Base-by-base conservation (phyloP, 2,888 invertebrate species). In the Tetranychus piercei region DNA sequence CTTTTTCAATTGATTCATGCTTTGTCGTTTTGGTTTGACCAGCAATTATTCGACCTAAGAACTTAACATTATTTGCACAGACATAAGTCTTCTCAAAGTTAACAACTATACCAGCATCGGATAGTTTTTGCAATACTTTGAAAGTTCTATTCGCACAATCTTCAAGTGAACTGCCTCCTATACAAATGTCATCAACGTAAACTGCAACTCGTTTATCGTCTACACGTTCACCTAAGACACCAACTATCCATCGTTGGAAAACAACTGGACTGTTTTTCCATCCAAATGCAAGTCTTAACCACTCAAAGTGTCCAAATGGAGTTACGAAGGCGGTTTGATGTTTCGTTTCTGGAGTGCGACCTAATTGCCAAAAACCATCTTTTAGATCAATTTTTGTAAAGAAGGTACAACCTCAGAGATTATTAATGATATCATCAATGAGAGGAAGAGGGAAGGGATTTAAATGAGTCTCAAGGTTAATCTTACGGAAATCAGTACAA, bases 221-320 rank as follows among this genome's bases (percentile, higher is more conserved):
- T 22, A 8, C 3, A 44, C 1, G 20, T 1, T 8, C 7, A 3
- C 1, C 55, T 20, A 73, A 5, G 15, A 73, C 45, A 6, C 20
- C 67, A n/a, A 9, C 9, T 20, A 67, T 67, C 6, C 20, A 9
- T n/a, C 73, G 9, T 55, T 73, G 73, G 73, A 73, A 73, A 3
- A 55, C 2, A 55, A 55, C n/a, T 55, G 45, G 45, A 44, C 34
- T 34, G 20, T 73, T 73, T 20, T 73, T 73, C 73, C 73, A 73
- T 3, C 73, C 73, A 44, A 20, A 73, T n/a, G 73, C 45, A 6
- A 73, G 23, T 73, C 55, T 3, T 15, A 18, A 45, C 45, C 45
- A 55, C 3, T 11, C 8, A 20, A 45, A 73, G n/a, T 73, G 73
- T 15, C 73, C 73, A 45, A 55, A 45, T 2, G 45, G 23, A 2